These are phyloP conservation scores for Nyctibius grandis DNA, from an alignment of 2,797 vertebrate species.

Conservation along the genomic window DNA sequence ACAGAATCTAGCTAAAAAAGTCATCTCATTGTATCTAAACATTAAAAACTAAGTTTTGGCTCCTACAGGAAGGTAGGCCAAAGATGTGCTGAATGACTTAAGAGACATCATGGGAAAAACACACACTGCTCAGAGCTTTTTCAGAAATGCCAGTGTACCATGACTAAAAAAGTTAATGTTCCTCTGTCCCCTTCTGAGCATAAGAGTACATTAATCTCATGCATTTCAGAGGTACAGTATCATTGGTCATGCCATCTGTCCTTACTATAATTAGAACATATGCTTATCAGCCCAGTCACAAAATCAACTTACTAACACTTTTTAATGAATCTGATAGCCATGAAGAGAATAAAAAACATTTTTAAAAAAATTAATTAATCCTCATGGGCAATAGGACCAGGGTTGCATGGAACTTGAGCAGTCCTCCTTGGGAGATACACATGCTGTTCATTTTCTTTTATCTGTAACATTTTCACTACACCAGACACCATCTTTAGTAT, in stretches of 20 bases:
- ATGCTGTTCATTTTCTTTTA: not conserved
- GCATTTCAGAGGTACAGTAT: no score
- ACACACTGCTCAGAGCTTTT: no score
- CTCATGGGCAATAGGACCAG: not conserved
- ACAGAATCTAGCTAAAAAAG: no score
- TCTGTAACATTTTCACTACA: not conserved
- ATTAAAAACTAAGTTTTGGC: no score
- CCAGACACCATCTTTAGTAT: not conserved
- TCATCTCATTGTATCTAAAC: no score
- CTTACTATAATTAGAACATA: not conserved
- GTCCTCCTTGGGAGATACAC: not conserved
- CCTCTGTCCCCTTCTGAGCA: no score
- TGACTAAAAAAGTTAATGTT: no score
- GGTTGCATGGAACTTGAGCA: not conserved
- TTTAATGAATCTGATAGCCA: not conserved
- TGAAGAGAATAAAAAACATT: not conserved
- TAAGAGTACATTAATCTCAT: no score
- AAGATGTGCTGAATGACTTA: no score
- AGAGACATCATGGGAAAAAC: no score
- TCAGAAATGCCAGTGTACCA: no score
- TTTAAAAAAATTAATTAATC: not conserved
- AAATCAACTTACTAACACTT: not conserved
- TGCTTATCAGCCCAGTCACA: not conserved
- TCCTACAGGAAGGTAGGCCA: no score
- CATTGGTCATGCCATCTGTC: not conserved